Conservation (phyloP, 2,797 vertebrate genomes). For the Gymnothorax reevesii region DNA sequence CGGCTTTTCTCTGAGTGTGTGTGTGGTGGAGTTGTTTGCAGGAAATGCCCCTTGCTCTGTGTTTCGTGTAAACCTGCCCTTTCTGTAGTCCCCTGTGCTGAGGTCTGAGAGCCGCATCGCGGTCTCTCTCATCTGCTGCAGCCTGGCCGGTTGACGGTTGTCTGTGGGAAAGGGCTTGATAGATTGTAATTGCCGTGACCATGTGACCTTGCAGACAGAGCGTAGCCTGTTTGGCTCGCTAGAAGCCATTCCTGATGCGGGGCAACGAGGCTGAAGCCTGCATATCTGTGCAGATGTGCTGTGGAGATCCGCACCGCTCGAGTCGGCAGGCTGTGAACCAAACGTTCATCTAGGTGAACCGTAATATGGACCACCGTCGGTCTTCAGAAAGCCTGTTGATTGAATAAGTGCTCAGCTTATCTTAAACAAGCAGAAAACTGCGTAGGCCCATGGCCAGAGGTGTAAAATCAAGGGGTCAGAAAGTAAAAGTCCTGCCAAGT, state of each 20-base stretch:
- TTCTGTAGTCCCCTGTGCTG: not conserved
- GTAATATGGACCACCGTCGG: too few species aligned
- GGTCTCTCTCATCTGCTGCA: constrained; percentile 53
- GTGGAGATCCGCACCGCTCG: not conserved
- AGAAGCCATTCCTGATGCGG: not conserved
- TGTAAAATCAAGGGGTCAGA: too few species aligned
- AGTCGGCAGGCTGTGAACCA: not conserved
- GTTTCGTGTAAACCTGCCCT: constrained; percentile 6
- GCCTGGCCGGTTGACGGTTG: constrained; percentile 41
- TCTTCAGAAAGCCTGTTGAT: not conserved
- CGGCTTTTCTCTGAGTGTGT: not conserved
- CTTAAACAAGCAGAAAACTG: not conserved
- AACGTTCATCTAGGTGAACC: too few species aligned
- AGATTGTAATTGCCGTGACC: constrained; percentile 66
- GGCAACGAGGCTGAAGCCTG: constrained; percentile 9
- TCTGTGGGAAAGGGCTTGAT: constrained; percentile 59
- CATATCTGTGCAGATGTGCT: not conserved
- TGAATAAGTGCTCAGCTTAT: too few species aligned
- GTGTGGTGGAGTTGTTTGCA: not conserved
- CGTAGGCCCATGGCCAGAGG: too few species aligned
- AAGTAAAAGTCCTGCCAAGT: too few species aligned
- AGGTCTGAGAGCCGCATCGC: constrained; percentile 40
- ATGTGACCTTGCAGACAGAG: constrained; percentile 37
- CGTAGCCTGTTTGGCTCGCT: constrained; percentile 15
- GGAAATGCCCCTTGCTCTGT: constrained; percentile 11